A percentile compares a stretch with the other conserved stretches of the same genome.
Conservation (phyloP, 2,113 vertebrate species). For the Mungos mungo region DNA sequence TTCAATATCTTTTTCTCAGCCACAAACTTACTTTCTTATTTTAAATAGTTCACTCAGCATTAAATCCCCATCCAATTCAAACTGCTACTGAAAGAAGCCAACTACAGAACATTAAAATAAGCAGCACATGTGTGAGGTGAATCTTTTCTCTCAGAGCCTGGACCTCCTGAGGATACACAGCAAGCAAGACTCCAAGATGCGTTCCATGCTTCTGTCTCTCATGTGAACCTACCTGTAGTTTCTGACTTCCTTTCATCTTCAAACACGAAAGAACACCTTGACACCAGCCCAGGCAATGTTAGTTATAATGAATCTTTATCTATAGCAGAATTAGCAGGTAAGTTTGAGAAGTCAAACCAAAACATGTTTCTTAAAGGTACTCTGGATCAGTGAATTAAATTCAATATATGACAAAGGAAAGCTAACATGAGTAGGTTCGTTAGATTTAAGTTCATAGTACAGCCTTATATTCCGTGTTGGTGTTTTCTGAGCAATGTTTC, state of each 20-base stretch:
- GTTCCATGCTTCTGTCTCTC: background rate
- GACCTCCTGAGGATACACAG: background rate
- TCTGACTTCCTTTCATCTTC: background rate
- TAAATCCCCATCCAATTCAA: background rate
- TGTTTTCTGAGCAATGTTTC: constrained; percentile 44
- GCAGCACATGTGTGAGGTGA: background rate
- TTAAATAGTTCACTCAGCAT: background rate
- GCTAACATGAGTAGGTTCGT: background rate
- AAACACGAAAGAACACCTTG: background rate
- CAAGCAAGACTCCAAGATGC: background rate
- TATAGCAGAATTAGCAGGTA: background rate
- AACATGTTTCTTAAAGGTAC: constrained; percentile 1
- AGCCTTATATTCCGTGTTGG: background rate
- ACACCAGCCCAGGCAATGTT: background rate
- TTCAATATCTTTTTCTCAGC: background rate
- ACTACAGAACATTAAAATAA: background rate
- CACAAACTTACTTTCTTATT: background rate
- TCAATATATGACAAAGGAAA: background rate
- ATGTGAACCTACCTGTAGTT: background rate
- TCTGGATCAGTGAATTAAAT: background rate
- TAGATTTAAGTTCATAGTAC: background rate
- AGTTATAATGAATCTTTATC: constrained; percentile 15
- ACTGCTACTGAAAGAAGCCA: background rate
- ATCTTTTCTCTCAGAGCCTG: background rate
- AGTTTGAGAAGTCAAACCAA: background rate